Conservation (phyloP, 2,797 vertebrate genomes). For the Jordanella pulchra region DNA sequence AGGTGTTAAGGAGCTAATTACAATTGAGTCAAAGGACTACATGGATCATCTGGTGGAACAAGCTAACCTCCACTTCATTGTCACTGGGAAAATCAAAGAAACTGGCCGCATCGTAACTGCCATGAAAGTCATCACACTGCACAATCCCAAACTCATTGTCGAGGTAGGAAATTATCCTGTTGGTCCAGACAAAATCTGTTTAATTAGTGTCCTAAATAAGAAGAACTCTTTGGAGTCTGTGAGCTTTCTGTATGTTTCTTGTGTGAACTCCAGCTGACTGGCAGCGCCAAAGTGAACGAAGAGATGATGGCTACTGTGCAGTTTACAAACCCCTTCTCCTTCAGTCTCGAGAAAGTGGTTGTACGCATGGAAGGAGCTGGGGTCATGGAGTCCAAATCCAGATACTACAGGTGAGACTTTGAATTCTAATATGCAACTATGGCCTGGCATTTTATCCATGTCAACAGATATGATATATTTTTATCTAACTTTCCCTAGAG, state of each 20-base stretch:
- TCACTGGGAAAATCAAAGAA: conserved; percentile 87
- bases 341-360: conserved; percentile 79
- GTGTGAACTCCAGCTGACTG: conserved; percentile 77
- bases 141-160: conserved; percentile 81
- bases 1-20: conserved; percentile 79
- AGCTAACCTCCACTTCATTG: conserved; percentile 90
- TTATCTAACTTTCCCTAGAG: too few relatives aligned
- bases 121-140: conserved; percentile 84
- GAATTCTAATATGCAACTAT: not conserved
- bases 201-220: not conserved
- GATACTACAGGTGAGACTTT: conserved; percentile 83
- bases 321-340: conserved; percentile 89
- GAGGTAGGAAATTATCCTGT: conserved; percentile 74
- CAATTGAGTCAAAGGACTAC: conserved; percentile 81
- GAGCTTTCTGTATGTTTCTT: not conserved
- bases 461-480: not conserved
- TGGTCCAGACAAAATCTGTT: not conserved
- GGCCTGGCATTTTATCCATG: not conserved
- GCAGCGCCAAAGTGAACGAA: conserved; percentile 69
- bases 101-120: conserved; percentile 83
- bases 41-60: conserved; percentile 90
- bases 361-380: conserved; percentile 90
- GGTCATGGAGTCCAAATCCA: conserved; percentile 75
- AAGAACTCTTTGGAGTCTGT: not conserved
- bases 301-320: conserved; percentile 85